A percentile compares a stretch with the other conserved stretches of the same genome.
These are phyloP conservation scores for Acronicta alni DNA, from an alignment of 2,888 invertebrate species.

Conservation along the genomic window DNA sequence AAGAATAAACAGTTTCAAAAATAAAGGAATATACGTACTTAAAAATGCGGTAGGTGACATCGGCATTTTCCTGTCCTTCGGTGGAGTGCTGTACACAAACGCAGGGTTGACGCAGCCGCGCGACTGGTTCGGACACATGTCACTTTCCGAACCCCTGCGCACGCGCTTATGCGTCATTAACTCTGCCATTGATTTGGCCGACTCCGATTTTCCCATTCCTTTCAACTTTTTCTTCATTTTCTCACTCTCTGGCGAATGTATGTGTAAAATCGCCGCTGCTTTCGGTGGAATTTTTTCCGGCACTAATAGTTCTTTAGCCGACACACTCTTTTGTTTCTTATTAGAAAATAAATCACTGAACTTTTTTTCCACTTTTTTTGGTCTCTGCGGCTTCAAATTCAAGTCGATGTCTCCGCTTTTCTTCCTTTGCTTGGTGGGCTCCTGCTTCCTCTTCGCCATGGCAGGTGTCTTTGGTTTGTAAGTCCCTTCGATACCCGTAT, in stretches of 20 bases:
- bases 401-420: conserved; percentile 84
- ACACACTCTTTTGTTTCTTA: conserved; percentile 82
- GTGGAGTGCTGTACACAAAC: conserved; percentile 87
- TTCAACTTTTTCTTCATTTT: conserved; percentile 80
- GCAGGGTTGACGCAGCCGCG: conserved; percentile 83
- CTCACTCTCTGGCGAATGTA: conserved; percentile 82
- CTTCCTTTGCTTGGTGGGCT: conserved; percentile 73
- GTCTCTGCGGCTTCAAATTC: conserved; percentile 78
- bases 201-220: conserved; percentile 80
- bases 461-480: conserved; percentile 84
- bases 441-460: conserved; percentile 82
- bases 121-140: conserved; percentile 74
- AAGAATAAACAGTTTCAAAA: not conserved
- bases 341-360: conserved; percentile 85
- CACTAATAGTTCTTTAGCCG: conserved; percentile 80
- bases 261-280: conserved; percentile 90
- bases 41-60: conserved; percentile 82
- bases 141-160: conserved; percentile 84
- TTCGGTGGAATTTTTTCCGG: conserved; percentile 90
- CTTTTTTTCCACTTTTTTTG: conserved; percentile 82
- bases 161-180: conserved; percentile 70
- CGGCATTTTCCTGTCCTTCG: conserved; percentile 83
- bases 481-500: conserved; percentile 83
- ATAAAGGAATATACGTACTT: conserved; percentile 77
- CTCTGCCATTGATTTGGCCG: conserved; percentile 77